phyloP scores from a whole-genome alignment of 2,888 invertebrate genomes.

The Drosophila leonis region DNA sequence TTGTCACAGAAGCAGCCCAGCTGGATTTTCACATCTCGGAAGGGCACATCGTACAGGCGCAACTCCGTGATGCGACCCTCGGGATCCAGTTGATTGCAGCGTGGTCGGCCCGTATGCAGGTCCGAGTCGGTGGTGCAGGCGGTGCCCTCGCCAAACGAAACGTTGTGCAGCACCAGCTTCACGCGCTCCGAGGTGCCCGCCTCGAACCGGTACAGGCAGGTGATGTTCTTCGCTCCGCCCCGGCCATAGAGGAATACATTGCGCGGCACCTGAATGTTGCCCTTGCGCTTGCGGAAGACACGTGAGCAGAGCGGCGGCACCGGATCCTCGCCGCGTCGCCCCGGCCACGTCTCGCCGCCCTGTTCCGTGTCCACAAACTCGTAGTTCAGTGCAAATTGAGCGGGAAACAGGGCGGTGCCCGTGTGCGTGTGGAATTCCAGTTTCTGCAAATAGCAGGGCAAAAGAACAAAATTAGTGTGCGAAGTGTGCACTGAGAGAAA shows the following conservation, averaged over 20 bases:
- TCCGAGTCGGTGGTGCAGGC: constrained; percentile 90
- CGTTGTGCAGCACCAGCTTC: constrained; percentile 89
- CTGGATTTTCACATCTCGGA: constrained; percentile 89
- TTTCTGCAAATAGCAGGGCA: constrained; percentile 81
- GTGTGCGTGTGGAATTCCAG: constrained; percentile 88
- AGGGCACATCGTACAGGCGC: constrained; percentile 89
- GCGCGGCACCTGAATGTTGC: constrained; percentile 88
- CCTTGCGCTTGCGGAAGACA: constrained; percentile 88
- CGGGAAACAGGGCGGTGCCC: constrained; percentile 93
- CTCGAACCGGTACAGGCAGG: constrained; percentile 92
- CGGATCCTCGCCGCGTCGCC: constrained; percentile 85
- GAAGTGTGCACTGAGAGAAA: constrained; percentile 29
- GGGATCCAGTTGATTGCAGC: constrained; percentile 86
- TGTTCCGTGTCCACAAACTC: constrained; percentile 93
- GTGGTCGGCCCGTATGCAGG: constrained; percentile 89
- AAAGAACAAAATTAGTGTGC: constrained; percentile 5
- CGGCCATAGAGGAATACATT: constrained; percentile 94
- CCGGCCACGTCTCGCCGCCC: constrained; percentile 89
- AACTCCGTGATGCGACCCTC: constrained; percentile 87
- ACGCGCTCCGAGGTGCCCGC: constrained; percentile 89
- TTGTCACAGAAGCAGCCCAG: constrained; percentile 94
- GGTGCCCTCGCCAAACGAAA: constrained; percentile 89
- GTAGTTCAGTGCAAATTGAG: constrained; percentile 90
- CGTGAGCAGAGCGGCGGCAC: constrained; percentile 87
- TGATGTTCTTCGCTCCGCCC: constrained; percentile 91